Conservation (phyloP, 2,888 invertebrate species). For the Yponomeuta sedellus region DNA sequence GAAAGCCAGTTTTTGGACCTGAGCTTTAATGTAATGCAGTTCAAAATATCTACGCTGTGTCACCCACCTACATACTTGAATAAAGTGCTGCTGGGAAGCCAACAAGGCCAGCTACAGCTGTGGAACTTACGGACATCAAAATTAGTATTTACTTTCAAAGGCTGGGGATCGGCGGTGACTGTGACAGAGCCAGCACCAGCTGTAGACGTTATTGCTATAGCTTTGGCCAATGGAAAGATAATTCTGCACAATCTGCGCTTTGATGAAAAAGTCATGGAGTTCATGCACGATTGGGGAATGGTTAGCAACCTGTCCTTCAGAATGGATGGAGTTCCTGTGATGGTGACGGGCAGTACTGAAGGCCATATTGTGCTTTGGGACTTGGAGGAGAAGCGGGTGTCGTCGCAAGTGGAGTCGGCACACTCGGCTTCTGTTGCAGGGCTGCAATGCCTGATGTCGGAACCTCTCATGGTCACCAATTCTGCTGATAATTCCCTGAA, state of each 20-base stretch:
- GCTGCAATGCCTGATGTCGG: slow-evolving; percentile 88
- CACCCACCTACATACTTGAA: slow-evolving; percentile 97
- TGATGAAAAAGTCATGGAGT: slow-evolving; percentile 88
- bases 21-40: slow-evolving; percentile 80
- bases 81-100: slow-evolving; percentile 92
- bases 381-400: slow-evolving; percentile 86
- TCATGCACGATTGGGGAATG: slow-evolving; percentile 94
- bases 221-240: slow-evolving; percentile 88
- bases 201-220: slow-evolving; percentile 92
- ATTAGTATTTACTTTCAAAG: slow-evolving; percentile 84
- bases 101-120: slow-evolving; percentile 88
- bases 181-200: slow-evolving; percentile 93
- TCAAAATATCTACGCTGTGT: slow-evolving; percentile 86
- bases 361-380: slow-evolving; percentile 97
- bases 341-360: slow-evolving; percentile 87
- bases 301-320: slow-evolving; percentile 91
- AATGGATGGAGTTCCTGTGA: slow-evolving; percentile 88
- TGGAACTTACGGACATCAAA: slow-evolving; percentile 92
- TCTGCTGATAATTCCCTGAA: slow-evolving; percentile 96
- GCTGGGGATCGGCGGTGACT: slow-evolving; percentile 83
- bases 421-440: slow-evolving; percentile 88
- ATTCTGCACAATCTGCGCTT: slow-evolving; percentile 91
- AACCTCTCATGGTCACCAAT: slow-evolving; percentile 93
- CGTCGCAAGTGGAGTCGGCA: slow-evolving; percentile 87
- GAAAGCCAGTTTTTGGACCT: slow-evolving; percentile 83